Percentiles rank a stretch among this genome's conserved stretches.
phyloP scores from a whole-genome alignment of 2,113 vertebrate species.

The Oncorhynchus masou region DNA sequence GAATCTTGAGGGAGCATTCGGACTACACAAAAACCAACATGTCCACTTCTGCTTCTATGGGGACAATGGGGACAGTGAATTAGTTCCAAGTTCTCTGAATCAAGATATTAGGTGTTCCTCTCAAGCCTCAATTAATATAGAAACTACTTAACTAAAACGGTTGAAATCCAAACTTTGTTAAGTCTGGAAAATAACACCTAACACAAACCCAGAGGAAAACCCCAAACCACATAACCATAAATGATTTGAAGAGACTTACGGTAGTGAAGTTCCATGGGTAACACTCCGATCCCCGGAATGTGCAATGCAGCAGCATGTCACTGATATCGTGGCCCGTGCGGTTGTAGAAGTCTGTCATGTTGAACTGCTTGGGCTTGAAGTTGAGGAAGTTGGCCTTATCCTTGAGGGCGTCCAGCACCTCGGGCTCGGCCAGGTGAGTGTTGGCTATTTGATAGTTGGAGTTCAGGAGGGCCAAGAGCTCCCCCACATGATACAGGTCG shows the following conservation, averaged over 20 bases:
- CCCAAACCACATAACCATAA: constrained; percentile 13
- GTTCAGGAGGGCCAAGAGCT: constrained; percentile 83
- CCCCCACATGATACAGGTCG: constrained; percentile 86
- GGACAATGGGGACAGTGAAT: too few relatives aligned
- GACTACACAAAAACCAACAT: too few relatives aligned
- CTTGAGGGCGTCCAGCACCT: constrained; percentile 78
- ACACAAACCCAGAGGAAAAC: not conserved
- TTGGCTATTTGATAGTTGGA: constrained; percentile 81
- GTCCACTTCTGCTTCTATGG: too few relatives aligned
- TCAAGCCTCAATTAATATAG: too few relatives aligned
- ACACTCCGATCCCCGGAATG: constrained; percentile 80
- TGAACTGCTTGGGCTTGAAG: constrained; percentile 86
- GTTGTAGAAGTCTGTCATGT: constrained; percentile 90
- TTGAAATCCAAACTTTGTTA: too few relatives aligned
- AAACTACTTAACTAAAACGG: too few relatives aligned
- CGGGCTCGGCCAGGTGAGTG: constrained; percentile 80
- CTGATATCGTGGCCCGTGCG: constrained; percentile 84
- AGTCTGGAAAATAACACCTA: not conserved
- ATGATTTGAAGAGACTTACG: constrained; percentile 68
- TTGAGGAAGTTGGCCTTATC: constrained; percentile 85
- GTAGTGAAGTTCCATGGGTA: constrained; percentile 80
- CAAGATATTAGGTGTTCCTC: too few relatives aligned
- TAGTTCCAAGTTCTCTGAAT: too few relatives aligned
- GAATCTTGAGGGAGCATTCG: too few relatives aligned
- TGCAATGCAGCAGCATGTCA: constrained; percentile 87